Evolutionary conservation across 2,888 invertebrate species (phyloP).

Genomic region (Agapostemon virescens): DNA sequence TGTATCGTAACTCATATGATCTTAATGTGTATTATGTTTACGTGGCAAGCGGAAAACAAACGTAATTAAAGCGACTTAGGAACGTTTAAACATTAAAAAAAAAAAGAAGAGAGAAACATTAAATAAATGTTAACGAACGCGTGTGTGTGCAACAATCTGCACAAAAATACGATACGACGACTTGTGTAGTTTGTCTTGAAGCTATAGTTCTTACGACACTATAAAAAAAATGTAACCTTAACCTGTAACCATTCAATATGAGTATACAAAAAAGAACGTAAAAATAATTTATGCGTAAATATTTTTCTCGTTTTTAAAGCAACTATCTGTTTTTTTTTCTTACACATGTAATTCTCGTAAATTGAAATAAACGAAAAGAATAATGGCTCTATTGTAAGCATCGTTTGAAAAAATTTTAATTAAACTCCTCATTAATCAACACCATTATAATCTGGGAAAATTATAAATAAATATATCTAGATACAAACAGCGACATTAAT

Average conservation of each 20-base stretch:
- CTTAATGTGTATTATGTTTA: constrained; percentile 46
- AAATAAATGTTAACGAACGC: constrained; percentile 50
- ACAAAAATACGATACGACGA: constrained; percentile 35
- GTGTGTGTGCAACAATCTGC: constrained; percentile 22
- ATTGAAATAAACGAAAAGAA: constrained; percentile 60
- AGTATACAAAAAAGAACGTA: constrained; percentile 41
- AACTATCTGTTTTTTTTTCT: constrained; percentile 40
- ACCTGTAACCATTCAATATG: constrained; percentile 40
- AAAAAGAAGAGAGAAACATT: constrained; percentile 27
- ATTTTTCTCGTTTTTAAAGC: constrained; percentile 44
- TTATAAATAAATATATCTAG: constrained; percentile 37
- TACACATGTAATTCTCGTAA: constrained; percentile 59
- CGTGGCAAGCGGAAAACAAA: constrained; percentile 19
- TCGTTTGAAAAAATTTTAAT: constrained; percentile 41
- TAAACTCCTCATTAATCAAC: constrained; percentile 48
- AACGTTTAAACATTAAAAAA: constrained; percentile 17
- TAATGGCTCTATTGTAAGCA: constrained; percentile 50
- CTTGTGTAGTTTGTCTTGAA: constrained; percentile 45
- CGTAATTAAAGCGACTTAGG: constrained; percentile 34
- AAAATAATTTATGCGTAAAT: constrained; percentile 54
- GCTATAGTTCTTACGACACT: constrained; percentile 29
- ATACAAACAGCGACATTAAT: constrained; percentile 33
- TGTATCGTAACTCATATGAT: constrained; percentile 40
- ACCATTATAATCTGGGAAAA: constrained; percentile 39
- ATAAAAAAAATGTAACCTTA: constrained; percentile 13